phyloP scores from a whole-genome alignment of 2,888 invertebrate genomes.

The Acrobasis consociella region DNA sequence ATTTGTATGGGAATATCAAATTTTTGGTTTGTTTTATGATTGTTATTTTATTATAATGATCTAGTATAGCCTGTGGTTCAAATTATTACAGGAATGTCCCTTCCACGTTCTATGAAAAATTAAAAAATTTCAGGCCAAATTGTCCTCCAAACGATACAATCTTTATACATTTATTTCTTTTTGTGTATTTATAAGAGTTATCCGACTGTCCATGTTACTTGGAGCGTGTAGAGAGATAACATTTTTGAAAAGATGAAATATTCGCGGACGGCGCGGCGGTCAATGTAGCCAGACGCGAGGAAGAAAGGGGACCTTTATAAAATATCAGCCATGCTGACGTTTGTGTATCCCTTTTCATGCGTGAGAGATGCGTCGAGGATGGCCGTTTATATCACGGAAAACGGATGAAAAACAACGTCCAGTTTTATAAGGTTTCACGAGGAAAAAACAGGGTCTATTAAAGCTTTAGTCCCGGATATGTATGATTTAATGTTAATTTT shows the following conservation, averaged over 20 bases:
- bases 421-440: conserved; percentile 8
- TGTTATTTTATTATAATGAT: too few species aligned
- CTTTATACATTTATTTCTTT: conserved; percentile 8
- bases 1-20: too few species aligned
- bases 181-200: conserved; percentile 25
- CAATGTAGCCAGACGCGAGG: conserved; percentile 52
- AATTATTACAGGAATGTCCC: too few species aligned
- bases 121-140: neutral
- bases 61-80: too few species aligned
- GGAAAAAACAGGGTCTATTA: neutral
- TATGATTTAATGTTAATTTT: neutral
- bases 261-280: conserved; percentile 33
- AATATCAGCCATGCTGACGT: conserved; percentile 41
- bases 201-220: conserved; percentile 31
- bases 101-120: too few species aligned
- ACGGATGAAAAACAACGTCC: conserved; percentile 11
- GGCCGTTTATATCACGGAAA: conserved; percentile 24
- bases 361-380: conserved; percentile 29
- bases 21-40: too few species aligned
- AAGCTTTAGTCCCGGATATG: neutral
- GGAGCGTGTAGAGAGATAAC: conserved; percentile 34
- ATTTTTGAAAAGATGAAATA: conserved; percentile 37
- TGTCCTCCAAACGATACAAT: conserved; percentile 4
- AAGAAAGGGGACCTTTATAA: conserved; percentile 39
- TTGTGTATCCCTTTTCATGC: conserved; percentile 40